A percentile compares a stretch with the other conserved stretches of the same genome.
Conservation (phyloP, 2,888 invertebrate genomes). For the Rotaria sp. region DNA sequence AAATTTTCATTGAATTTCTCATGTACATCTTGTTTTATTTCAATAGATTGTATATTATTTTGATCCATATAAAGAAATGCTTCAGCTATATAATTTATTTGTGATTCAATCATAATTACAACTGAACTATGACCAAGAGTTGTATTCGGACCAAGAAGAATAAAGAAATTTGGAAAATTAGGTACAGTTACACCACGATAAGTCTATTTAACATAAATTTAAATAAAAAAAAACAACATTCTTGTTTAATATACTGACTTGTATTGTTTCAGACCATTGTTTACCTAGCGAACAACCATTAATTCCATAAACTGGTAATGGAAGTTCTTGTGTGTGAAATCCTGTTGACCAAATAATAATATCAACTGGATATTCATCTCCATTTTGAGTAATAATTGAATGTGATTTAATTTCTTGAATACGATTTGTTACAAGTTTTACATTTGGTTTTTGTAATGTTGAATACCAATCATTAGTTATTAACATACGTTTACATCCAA, state of each 20-base stretch:
- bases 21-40: not conserved
- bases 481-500: not conserved
- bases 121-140: not conserved
- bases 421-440: not conserved
- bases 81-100: not conserved
- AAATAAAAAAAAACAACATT: not conserved
- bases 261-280: not conserved
- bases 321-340: not conserved
- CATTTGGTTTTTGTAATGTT: not conserved
- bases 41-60: not conserved
- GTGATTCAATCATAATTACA: not conserved
- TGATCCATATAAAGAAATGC: not conserved
- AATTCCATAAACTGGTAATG: not conserved
- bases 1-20: not conserved
- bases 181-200: not conserved
- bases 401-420: not conserved
- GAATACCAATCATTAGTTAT: not conserved
- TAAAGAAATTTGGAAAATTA: not conserved
- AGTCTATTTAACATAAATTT: too few species aligned
- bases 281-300: not conserved
- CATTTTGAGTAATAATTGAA: not conserved
- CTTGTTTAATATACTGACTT: not conserved
- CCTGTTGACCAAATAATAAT: not conserved
- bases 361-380: not conserved
- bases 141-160: slow-evolving; percentile 19